Conservation (phyloP, 2,113 vertebrate genomes). For the Tragulus kanchil region DNA sequence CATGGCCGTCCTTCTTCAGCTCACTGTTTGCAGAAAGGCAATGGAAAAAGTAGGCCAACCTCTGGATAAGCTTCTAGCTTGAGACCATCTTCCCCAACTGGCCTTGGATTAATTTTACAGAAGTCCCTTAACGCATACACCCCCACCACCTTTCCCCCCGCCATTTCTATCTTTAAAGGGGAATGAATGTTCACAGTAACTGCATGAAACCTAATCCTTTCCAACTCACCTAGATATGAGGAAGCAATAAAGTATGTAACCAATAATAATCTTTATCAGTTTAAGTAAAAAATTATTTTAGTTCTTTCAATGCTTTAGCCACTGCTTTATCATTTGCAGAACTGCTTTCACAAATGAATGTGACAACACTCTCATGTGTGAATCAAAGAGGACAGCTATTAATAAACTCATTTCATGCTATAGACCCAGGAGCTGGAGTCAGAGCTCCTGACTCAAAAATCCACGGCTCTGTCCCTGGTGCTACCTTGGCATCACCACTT, state of each 20-base stretch:
- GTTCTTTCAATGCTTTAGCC: constrained; percentile 14
- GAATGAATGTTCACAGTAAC: not conserved
- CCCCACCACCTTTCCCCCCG: not conserved
- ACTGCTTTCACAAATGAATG: not conserved
- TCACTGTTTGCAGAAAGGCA: constrained; percentile 87
- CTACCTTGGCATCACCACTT: not conserved
- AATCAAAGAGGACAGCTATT: not conserved
- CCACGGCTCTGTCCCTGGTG: not conserved
- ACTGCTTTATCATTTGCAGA: not conserved
- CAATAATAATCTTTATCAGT: not conserved
- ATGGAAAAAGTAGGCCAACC: not conserved
- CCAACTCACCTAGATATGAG: not conserved
- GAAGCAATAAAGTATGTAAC: not conserved
- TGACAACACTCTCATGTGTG: not conserved
- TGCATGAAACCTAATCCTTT: not conserved
- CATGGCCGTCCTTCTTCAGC: constrained; percentile 75
- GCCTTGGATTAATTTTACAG: not conserved
- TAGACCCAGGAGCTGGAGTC: not conserved
- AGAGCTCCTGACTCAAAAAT: not conserved
- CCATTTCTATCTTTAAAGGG: not conserved
- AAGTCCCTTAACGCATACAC: not conserved
- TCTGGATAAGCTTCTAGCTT: not conserved
- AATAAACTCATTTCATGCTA: not conserved
- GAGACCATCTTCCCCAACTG: not conserved
- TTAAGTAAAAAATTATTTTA: not conserved